phyloP scores from a whole-genome alignment of 2,888 invertebrate genomes.

The Dione vanillae region DNA sequence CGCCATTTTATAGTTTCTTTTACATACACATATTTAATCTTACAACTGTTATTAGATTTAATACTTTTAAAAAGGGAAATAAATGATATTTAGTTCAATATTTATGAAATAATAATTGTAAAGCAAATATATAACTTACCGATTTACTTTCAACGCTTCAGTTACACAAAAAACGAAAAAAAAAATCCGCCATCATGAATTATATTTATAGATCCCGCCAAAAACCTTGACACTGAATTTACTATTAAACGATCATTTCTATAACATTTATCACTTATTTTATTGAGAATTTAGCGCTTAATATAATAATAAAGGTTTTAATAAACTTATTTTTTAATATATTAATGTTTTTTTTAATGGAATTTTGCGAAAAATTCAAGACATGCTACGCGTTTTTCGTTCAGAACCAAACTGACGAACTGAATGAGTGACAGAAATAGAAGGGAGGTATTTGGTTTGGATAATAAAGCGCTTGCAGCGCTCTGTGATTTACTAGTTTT shows the following conservation, averaged over 20 bases:
- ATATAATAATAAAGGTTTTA: neutral
- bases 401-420: constrained; percentile 52
- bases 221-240: constrained; percentile 45
- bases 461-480: constrained; percentile 56
- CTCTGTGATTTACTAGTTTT: constrained; percentile 45
- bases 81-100: neutral
- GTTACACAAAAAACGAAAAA: constrained; percentile 30
- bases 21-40: neutral
- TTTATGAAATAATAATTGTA: neutral
- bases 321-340: neutral
- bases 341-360: neutral
- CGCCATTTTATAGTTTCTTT: too few relatives aligned
- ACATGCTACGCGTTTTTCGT: constrained; percentile 49
- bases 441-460: constrained; percentile 63
- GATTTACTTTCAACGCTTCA: constrained; percentile 17
- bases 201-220: constrained; percentile 51
- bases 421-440: constrained; percentile 78
- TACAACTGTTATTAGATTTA: neutral
- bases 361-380: constrained; percentile 15
- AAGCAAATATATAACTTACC: constrained; percentile 43
- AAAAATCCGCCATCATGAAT: constrained; percentile 49
- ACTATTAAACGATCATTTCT: neutral
- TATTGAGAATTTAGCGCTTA: neutral
- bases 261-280: constrained; percentile 24
- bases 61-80: neutral